phyloP scores from a whole-genome alignment of 1,140 invertebrate species.

The Ctenoplectra terminalis region DNA sequence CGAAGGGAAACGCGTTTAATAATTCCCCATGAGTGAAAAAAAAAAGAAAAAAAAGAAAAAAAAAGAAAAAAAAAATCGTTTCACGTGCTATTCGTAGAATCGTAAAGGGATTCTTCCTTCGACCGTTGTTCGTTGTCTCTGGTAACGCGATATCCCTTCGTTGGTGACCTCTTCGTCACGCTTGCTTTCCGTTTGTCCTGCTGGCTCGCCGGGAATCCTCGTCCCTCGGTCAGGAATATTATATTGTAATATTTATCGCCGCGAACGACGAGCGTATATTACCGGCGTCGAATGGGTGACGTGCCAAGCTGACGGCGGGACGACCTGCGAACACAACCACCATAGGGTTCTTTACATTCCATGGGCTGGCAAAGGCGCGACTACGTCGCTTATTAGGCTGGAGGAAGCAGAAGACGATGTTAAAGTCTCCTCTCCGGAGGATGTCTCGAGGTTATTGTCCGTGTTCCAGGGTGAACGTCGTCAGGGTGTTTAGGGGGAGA shows the following conservation, averaged over 20 bases:
- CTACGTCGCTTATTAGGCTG: constrained; percentile 20
- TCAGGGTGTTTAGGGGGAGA: neutral
- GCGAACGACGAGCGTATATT: constrained; percentile 62
- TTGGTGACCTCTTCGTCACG: constrained; percentile 36
- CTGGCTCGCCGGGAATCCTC: constrained; percentile 31
- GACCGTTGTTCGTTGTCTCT: constrained; percentile 40
- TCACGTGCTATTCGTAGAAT: constrained; percentile 49
- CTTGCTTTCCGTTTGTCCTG: neutral
- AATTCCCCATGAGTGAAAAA: neutral
- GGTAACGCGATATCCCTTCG: constrained; percentile 25
- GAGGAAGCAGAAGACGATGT: neutral
- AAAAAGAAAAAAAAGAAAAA: too few relatives aligned
- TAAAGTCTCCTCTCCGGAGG: constrained; percentile 2
- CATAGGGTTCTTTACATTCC: constrained; percentile 37
- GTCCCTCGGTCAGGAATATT: constrained; percentile 47
- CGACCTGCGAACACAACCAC: constrained; percentile 26
- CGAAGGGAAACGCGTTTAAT: constrained; percentile 23
- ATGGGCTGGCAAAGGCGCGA: constrained; percentile 3
- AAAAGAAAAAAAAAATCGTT: too few relatives aligned
- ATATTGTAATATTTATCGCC: constrained; percentile 64
- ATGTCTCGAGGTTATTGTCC: neutral
- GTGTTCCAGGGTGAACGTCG: neutral
- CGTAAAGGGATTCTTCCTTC: constrained; percentile 47
- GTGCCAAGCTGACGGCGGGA: constrained; percentile 26
- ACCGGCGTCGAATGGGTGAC: constrained; percentile 42